phyloP scores from a whole-genome alignment of 2,113 vertebrate species.

The Tapirus terrestris region DNA sequence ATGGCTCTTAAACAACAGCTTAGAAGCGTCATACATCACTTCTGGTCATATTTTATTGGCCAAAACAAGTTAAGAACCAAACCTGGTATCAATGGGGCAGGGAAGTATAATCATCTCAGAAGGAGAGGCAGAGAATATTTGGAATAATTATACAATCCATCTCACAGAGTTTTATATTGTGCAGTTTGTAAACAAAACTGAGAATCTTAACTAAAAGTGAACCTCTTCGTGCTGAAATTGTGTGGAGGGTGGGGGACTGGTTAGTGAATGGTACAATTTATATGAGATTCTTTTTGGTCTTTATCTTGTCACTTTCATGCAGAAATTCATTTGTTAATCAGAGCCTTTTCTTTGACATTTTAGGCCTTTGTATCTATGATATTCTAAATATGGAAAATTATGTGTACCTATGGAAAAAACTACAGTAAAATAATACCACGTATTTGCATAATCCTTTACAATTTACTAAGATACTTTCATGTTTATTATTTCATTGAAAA shows the following conservation, averaged over 20 bases:
- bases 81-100: neutral
- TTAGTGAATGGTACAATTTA: neutral
- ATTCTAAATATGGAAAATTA: neutral
- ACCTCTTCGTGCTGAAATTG: neutral
- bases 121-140: neutral
- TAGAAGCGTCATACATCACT: neutral
- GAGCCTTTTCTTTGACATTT: neutral
- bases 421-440: neutral
- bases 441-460: neutral
- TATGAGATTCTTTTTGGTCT: neutral
- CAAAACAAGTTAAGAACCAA: neutral
- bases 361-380: neutral
- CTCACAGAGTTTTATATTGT: neutral
- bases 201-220: constrained; percentile 9
- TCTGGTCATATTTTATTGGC: neutral
- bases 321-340: neutral
- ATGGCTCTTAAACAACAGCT: neutral
- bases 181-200: neutral
- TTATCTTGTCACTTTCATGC: neutral
- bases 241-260: neutral
- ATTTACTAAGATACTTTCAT: neutral
- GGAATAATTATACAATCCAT: neutral
- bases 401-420: neutral
- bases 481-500: neutral
- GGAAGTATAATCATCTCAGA: neutral